Evolutionary conservation across 2,113 vertebrate species (phyloP).

Genomic region (Cottus gobio): DNA sequence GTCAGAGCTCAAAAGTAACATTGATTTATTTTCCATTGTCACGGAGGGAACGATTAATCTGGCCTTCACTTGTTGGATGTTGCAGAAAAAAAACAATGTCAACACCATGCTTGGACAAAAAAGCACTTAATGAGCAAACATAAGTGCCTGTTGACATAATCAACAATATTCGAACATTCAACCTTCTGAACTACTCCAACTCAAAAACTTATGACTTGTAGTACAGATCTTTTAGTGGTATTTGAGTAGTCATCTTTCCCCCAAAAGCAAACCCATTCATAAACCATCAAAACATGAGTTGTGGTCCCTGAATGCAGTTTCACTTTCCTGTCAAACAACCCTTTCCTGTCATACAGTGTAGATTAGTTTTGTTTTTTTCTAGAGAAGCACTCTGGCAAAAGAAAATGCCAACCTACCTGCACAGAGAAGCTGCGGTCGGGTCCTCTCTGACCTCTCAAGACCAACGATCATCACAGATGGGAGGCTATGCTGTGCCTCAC

Average conservation of each 20-base stretch:
- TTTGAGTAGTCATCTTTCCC: neutral
- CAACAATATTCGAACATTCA: neutral
- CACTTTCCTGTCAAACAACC: neutral
- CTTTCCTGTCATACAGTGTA: slow-evolving; percentile 21
- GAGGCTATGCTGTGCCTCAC: slow-evolving; percentile 37
- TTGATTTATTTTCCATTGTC: slow-evolving; percentile 34
- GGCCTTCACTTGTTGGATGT: neutral
- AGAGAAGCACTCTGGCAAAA: slow-evolving; percentile 16
- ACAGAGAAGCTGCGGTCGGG: slow-evolving; percentile 14
- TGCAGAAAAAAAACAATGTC: slow-evolving; percentile 4
- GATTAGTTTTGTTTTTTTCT: neutral
- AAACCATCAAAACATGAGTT: slow-evolving; percentile 11
- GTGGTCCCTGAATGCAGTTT: slow-evolving; percentile 6
- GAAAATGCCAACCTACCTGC: slow-evolving; percentile 33
- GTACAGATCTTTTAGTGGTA: neutral
- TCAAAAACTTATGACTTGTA: neutral
- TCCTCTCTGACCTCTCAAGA: slow-evolving; percentile 64
- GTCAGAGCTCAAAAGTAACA: slow-evolving; percentile 35
- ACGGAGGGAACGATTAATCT: slow-evolving; percentile 28
- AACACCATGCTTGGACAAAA: neutral
- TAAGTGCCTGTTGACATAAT: slow-evolving; percentile 15
- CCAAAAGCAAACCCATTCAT: slow-evolving; percentile 26
- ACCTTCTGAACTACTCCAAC: neutral
- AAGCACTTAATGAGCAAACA: slow-evolving; percentile 5
- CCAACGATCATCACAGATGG: slow-evolving; percentile 57